Conservation (phyloP, 2,113 vertebrate species). For the Cynoglossus semilaevis region DNA sequence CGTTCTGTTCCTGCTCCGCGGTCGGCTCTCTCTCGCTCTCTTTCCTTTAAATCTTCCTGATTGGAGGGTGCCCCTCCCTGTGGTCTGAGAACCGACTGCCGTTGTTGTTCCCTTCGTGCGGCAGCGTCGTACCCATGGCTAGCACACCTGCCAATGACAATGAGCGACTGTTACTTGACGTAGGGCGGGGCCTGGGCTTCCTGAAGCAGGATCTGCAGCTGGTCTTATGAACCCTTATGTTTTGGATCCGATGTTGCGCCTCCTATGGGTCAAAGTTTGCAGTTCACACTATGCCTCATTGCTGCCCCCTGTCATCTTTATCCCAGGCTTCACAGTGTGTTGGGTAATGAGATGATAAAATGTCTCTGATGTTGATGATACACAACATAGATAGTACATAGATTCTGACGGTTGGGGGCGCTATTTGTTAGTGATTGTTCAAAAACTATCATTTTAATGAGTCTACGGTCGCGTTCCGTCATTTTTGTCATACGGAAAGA, state of each 20-base stretch:
- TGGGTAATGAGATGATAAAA: conserved; percentile 44
- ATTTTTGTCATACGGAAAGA: conserved; percentile 31
- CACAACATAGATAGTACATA: too few relatives aligned
- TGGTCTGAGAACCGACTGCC: conserved; percentile 14
- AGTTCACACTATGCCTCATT: conserved; percentile 61
- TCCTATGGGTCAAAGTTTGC: conserved; percentile 72
- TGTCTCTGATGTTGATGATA: conserved; percentile 15
- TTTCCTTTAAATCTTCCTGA: conserved; percentile 17
- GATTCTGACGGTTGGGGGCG: conserved; percentile 32
- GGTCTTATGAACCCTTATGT: conserved; percentile 63
- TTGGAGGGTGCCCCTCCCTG: conserved; percentile 19
- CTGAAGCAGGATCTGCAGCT: conserved; percentile 41
- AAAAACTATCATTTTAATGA: conserved; percentile 23
- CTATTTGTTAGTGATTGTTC: conserved; percentile 25
- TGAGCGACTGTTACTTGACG: conserved; percentile 74
- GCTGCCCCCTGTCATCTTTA: conserved; percentile 23
- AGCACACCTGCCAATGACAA: conserved; percentile 40
- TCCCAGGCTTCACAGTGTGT: conserved; percentile 25
- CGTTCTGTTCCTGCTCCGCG: neutral
- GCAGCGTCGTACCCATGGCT: conserved; percentile 17
- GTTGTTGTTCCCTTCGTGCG: conserved; percentile 14
- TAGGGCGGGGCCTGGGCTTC: conserved; percentile 29
- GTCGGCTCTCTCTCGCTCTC: neutral
- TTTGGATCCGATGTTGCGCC: conserved; percentile 50
- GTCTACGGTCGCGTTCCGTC: conserved; percentile 25